Conservation (phyloP, 2,888 invertebrate genomes). For the Amblyteles armatorius region DNA sequence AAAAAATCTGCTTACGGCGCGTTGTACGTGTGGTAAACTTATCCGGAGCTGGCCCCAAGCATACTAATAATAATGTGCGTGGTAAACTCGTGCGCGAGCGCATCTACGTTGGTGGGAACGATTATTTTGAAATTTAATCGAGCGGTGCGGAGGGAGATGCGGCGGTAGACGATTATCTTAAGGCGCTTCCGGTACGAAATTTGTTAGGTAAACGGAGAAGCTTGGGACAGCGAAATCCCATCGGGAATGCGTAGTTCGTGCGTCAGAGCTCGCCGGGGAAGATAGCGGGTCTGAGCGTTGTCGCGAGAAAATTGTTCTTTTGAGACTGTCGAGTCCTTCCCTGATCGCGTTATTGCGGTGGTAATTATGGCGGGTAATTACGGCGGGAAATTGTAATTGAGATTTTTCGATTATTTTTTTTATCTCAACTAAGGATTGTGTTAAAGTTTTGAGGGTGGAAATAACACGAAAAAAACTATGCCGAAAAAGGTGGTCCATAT, state of each 20-base stretch:
- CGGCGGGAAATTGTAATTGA: not conserved
- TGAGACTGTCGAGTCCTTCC: not conserved
- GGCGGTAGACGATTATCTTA: not conserved
- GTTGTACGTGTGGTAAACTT: too few relatives aligned
- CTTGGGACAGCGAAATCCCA: constrained; percentile 8
- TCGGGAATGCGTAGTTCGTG: not conserved
- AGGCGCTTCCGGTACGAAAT: constrained; percentile 4
- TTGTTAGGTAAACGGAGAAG: not conserved
- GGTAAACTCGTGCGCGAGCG: not conserved
- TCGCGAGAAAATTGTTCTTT: not conserved
- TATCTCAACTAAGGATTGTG: too few relatives aligned
- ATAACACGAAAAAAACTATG: too few relatives aligned
- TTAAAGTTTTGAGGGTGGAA: too few relatives aligned
- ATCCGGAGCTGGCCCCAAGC: too few relatives aligned
- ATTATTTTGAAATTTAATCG: not conserved
- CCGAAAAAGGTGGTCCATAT: too few relatives aligned
- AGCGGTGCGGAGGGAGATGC: not conserved
- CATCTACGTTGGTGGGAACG: not conserved
- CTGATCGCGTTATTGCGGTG: not conserved
- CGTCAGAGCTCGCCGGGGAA: not conserved
- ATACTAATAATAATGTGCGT: too few relatives aligned
- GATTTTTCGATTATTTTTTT: too few relatives aligned
- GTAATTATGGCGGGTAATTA: too few relatives aligned
- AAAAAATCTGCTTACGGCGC: too few relatives aligned
- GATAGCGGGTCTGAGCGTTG: not conserved